Percentiles rank a stretch among this genome's conserved stretches.
phyloP scores from a whole-genome alignment of 2,888 invertebrate species.

The Azorinus chamasolen region DNA sequence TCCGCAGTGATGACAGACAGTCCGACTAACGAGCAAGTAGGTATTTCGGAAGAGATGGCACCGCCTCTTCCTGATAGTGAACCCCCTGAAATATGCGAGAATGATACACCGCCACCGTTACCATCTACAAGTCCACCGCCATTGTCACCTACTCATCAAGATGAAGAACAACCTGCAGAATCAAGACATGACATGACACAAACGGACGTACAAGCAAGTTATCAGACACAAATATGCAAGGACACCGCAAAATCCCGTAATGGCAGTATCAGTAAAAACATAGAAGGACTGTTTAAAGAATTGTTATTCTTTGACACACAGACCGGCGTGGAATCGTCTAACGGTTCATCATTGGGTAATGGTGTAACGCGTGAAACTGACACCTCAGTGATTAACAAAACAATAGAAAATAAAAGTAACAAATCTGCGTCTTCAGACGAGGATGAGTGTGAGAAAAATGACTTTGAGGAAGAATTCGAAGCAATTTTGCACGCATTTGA shows the following conservation, averaged over 20 bases:
- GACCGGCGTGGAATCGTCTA: too few species aligned
- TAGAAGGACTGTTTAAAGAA: too few species aligned
- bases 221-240: too few species aligned
- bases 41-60: conserved; percentile 1
- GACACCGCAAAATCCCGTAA: too few species aligned
- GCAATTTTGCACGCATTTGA: conserved; percentile 48
- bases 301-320: too few species aligned
- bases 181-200: too few species aligned
- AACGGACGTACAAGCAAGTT: too few species aligned
- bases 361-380: background rate
- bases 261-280: too few species aligned
- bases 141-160: background rate
- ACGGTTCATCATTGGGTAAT: background rate
- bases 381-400: background rate
- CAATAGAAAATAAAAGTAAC: background rate
- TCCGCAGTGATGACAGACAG: background rate
- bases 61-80: conserved; percentile 25
- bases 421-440: conserved; percentile 4
- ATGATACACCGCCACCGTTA: conserved; percentile 6
- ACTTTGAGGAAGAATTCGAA: conserved; percentile 59
- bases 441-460: conserved; percentile 16
- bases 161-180: too few species aligned
- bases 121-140: conserved; percentile 23
- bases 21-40: background rate
- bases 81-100: conserved; percentile 8